Evolutionary conservation across 2,888 invertebrate genomes (phyloP).

Genomic region (Epinotia nisella): DNA sequence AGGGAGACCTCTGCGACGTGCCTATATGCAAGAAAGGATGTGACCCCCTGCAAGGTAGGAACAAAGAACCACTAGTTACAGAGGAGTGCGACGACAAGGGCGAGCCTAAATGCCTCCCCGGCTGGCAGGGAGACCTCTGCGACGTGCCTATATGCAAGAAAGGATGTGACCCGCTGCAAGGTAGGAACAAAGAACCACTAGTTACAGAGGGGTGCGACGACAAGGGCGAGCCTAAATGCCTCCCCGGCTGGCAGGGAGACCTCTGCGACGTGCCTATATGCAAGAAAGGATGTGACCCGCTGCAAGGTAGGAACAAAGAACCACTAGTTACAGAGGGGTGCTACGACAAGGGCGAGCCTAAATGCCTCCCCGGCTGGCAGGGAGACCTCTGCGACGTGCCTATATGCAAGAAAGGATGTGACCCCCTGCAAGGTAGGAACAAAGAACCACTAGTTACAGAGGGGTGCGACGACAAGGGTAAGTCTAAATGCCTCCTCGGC

Average conservation of each 20-base stretch:
- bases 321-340: background rate
- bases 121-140: constrained; percentile 96
- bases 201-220: constrained; percentile 86
- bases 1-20: constrained; percentile 95
- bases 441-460: too few relatives aligned
- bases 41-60: constrained; percentile 92
- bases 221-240: constrained; percentile 94
- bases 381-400: constrained; percentile 96
- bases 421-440: constrained; percentile 90
- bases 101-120: constrained; percentile 93
- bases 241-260: constrained; percentile 95
- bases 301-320: constrained; percentile 86
- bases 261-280: constrained; percentile 96
- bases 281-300: constrained; percentile 93
- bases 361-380: constrained; percentile 94
- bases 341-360: constrained; percentile 87
- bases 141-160: constrained; percentile 95
- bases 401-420: constrained; percentile 94
- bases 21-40: constrained; percentile 95
- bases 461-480: constrained; percentile 81
- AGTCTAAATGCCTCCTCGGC: constrained; percentile 93
- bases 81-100: constrained; percentile 91
- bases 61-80: background rate
- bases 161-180: constrained; percentile 95
- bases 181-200: constrained; percentile 57